These are phyloP conservation scores for Miltochrista miniata DNA, from an alignment of 2,888 invertebrate species.

Conservation along the genomic window DNA sequence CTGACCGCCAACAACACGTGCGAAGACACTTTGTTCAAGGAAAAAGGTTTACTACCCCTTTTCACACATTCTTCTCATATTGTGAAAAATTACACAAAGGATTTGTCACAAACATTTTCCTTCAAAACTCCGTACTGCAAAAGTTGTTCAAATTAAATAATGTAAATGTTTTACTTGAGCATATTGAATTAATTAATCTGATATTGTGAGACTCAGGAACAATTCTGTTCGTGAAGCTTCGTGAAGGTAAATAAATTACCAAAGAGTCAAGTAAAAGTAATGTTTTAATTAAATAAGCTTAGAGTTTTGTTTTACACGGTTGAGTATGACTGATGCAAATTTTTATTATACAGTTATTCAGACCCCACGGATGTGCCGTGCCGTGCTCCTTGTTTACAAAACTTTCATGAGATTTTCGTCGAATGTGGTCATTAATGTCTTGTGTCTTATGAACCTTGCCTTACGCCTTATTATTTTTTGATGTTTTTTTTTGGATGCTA, in stretches of 20 bases:
- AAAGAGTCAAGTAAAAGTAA: not conserved
- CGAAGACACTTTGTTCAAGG: not conserved
- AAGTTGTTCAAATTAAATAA: constrained; percentile 1
- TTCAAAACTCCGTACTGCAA: not conserved
- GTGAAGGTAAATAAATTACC: not conserved
- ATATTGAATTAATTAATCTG: constrained; percentile 3
- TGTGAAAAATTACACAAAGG: not conserved
- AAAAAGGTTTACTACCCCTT: not conserved
- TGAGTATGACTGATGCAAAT: not conserved
- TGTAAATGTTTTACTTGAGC: constrained; percentile 3
- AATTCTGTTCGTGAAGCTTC: not conserved
- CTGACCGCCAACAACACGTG: constrained; percentile 6
- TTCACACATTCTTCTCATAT: not conserved
- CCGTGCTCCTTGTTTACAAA: too few species aligned
- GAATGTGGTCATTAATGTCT: too few species aligned
- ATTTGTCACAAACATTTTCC: not conserved
- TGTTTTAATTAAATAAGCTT: not conserved
- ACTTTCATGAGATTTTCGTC: too few species aligned
- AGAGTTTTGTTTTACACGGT: not conserved
- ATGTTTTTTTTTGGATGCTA: too few species aligned
- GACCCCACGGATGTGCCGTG: too few species aligned
- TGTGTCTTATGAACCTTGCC: too few species aligned
- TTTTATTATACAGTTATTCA: too few species aligned
- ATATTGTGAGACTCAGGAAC: not conserved
- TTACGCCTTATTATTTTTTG: too few species aligned